Evolutionary conservation across 2,113 vertebrate genomes (phyloP), one percentile per base, ranked within the genome.

Genomic region (Corythoichthys haematopterus): DNA sequence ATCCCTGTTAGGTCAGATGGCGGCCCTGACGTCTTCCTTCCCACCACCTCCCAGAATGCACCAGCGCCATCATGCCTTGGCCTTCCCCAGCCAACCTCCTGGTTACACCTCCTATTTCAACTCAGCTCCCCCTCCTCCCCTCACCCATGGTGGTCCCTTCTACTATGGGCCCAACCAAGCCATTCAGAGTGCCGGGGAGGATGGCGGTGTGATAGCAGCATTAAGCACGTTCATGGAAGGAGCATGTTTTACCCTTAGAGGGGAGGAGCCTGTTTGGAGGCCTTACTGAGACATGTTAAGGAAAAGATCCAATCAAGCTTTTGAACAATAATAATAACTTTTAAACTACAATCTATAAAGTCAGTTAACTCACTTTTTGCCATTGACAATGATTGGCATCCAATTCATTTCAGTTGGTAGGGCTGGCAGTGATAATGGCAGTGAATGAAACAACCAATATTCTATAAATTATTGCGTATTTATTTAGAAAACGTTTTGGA

Each of bases 251-350:
- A 75, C 81, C 0, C 4, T 85, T 4, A 78, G 88, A 65, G 85
- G 84, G 9, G 88, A 90, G 48, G 88, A 90, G 75, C 71, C 85
- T 64, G 83, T 88, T 1, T 90, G 87, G 88, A 88, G 88, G 68
- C 88, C 84, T 38, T 89, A 89, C 36, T 88, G 64, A 81, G 33
- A 57, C 13, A 4, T n/a, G 14, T n/a, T n/a, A 1, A 16, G n/a
- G 6, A 11, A 10, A 53, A 28, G 2, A 28, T n/a, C 52, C 52
- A 53, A 53, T 53, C 20, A 7, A 10, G 3, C 0, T 53, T 28
- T 43, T 43, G 40, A 43, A 43, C 38, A 40, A 43, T 43, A 43
- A 28, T 28, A 28, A 43, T 43, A 6, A 43, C 40, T 8, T 43
- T 43, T 43, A 43, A 43, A 43, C 40, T 3, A 2, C 6, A 43